Evolutionary conservation across 2,888 invertebrate genomes (phyloP), one percentile per base, ranked within the genome.

Genomic region (Drosophila quinaria): DNA sequence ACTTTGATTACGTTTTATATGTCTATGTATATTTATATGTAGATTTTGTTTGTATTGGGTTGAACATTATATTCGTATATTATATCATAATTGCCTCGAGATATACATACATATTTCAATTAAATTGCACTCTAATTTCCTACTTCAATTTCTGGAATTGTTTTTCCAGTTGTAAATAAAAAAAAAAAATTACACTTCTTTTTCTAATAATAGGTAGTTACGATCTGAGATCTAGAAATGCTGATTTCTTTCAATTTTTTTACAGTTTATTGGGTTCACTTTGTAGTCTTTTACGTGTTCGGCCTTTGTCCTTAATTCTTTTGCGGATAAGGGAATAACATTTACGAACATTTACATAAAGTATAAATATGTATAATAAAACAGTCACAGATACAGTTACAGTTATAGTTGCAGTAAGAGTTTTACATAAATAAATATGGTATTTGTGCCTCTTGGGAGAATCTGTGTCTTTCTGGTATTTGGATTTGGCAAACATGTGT

Each of bases 211-310:
- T 35, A 44, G 35, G 46, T 49, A 70, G 49, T 25, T 54, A 62
- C 49, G 71, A 58, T 68, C 52, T 63, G 59, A 50, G 52, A 31
- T 62, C 42, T 35, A 68, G 25, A 75, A 76, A 56, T 68, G 46
- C 35, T 58, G 61, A 66, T 66, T 74, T 58, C 19, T 29, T 31
- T 68, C 31, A 64, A 50, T 62, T 55, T 46, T 46, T 33, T 37
- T 63, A 62, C 35, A 47, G 52, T 60, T 42, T 51, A 44, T 64
- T 54, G 65, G 77, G 69, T 75, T 78, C 62, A 58, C 47, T 47
- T 58, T 58, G 37, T 69, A 81, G 77, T 83, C 81, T 81, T 80
- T 77, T 77, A 55, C 55, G 74, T 70, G 74, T 44, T 66, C 71
- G 63, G 66, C 79, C 81, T 78, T 81, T 68, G 63, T 70, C 52